Percentiles rank a stretch among this genome's conserved stretches.
These are phyloP conservation scores for Drosophila tanythrix DNA, from an alignment of 2,888 invertebrate genomes.

Conservation along the genomic window DNA sequence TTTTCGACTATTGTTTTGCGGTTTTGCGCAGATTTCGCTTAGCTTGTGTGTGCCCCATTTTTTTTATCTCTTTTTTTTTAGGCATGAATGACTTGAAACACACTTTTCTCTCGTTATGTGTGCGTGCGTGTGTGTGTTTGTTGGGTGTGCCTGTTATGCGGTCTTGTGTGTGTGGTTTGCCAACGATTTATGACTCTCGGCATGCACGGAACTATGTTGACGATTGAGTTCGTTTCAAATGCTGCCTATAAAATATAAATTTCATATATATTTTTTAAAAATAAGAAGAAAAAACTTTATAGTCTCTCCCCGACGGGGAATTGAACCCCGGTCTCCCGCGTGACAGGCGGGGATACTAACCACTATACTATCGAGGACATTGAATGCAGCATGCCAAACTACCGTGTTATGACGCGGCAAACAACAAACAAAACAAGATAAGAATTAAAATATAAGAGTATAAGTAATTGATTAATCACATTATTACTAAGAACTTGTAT, in stretches of 20 bases:
- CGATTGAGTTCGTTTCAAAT: neutral
- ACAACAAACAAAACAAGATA: neutral
- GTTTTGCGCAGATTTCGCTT: conserved; percentile 71
- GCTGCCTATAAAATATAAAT: neutral
- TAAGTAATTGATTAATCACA: neutral
- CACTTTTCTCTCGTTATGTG: conserved; percentile 54
- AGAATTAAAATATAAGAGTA: neutral
- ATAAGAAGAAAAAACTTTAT: conserved; percentile 7
- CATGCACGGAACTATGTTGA: conserved; percentile 27
- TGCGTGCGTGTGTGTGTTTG: conserved; percentile 15
- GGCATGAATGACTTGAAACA: conserved; percentile 69
- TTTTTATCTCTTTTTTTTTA: conserved; percentile 33
- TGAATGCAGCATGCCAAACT: fast-evolving
- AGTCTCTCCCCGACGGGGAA: conserved; percentile 69
- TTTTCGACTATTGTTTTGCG: conserved; percentile 70
- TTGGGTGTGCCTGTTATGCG: conserved; percentile 57
- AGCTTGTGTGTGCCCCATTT: conserved; percentile 7
- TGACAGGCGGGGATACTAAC: conserved; percentile 71
- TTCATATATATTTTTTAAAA: conserved; percentile 2
- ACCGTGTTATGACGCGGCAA: neutral
- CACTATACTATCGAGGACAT: conserved; percentile 70
- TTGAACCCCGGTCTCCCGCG: conserved; percentile 72
- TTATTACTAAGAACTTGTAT: neutral
- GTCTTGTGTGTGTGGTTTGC: conserved; percentile 24
- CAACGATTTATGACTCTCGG: conserved; percentile 11